phyloP scores from a whole-genome alignment of 2,888 invertebrate species.

The Ectemnius cavifrons region DNA sequence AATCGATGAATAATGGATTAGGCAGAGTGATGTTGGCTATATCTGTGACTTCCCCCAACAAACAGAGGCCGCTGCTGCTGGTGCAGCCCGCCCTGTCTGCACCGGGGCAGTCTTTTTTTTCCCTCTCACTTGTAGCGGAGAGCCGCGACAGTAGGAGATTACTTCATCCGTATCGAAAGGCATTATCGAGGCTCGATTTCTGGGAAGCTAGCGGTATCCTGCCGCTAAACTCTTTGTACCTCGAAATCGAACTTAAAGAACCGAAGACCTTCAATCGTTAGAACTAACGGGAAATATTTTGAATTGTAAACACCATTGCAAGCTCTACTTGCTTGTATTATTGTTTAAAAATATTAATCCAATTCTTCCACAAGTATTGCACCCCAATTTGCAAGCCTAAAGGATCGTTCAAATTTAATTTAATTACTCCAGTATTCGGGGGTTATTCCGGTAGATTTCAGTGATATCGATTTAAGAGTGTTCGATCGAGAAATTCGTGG shows the following conservation, averaged over 20 bases:
- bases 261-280: constrained; percentile 46
- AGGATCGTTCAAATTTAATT: too few species aligned
- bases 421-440: too few species aligned
- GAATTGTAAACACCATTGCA: constrained; percentile 10
- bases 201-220: constrained; percentile 72
- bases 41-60: constrained; percentile 30
- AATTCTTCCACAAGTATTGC: too few species aligned
- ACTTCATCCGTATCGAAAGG: constrained; percentile 67
- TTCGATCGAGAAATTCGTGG: constrained; percentile 32
- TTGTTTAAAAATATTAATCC: too few species aligned
- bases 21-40: constrained; percentile 34
- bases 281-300: constrained; percentile 69
- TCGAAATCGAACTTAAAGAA: too few species aligned
- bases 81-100: constrained; percentile 16
- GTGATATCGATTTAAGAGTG: too few species aligned
- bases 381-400: too few species aligned
- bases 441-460: too few species aligned
- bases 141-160: constrained; percentile 57
- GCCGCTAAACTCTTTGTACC: too few species aligned
- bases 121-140: constrained; percentile 39
- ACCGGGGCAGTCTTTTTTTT: constrained; percentile 40
- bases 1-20: constrained; percentile 59
- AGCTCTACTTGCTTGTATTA: too few species aligned
- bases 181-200: constrained; percentile 68
- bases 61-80: not conserved